Conservation (phyloP, 2,113 vertebrate species). For the Gallinago media region DNA sequence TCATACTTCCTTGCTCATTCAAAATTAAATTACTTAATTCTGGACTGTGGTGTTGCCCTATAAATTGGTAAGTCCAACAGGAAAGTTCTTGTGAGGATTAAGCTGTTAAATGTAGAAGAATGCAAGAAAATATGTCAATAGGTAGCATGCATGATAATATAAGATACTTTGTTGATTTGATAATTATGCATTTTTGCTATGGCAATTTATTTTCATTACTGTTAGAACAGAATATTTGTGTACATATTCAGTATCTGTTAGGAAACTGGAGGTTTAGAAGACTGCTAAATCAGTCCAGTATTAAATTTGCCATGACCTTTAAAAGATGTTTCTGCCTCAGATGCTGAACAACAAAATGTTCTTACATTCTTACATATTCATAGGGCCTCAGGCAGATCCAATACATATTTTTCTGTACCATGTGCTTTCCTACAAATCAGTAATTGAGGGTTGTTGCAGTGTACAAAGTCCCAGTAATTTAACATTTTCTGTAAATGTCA, state of each 20-base stretch:
- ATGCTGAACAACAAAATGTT: slow-evolving; percentile 37
- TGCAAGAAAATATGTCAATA: background rate
- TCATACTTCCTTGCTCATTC: background rate
- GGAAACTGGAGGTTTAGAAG: background rate
- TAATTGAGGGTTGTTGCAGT: slow-evolving; percentile 40
- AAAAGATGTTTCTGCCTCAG: slow-evolving; percentile 39
- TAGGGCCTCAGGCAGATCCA: slow-evolving; percentile 47
- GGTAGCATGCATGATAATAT: background rate
- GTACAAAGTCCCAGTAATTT: slow-evolving; percentile 41
- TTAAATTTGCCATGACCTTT: slow-evolving; percentile 45
- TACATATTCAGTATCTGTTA: background rate
- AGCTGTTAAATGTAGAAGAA: background rate
- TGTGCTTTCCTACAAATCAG: slow-evolving; percentile 36
- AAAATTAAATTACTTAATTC: background rate
- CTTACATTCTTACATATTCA: slow-evolving; percentile 19
- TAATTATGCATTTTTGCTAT: background rate
- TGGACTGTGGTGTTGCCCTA: background rate
- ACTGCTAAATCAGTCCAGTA: background rate
- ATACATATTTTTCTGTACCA: slow-evolving; percentile 27
- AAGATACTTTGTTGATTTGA: background rate
- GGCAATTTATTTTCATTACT: background rate
- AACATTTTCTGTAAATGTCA: slow-evolving; percentile 72
- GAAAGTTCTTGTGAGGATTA: background rate
- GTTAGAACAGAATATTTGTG: background rate
- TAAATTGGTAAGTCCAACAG: background rate